Conservation (phyloP, 2,797 vertebrate genomes). For the Taeniopygia guttata region DNA sequence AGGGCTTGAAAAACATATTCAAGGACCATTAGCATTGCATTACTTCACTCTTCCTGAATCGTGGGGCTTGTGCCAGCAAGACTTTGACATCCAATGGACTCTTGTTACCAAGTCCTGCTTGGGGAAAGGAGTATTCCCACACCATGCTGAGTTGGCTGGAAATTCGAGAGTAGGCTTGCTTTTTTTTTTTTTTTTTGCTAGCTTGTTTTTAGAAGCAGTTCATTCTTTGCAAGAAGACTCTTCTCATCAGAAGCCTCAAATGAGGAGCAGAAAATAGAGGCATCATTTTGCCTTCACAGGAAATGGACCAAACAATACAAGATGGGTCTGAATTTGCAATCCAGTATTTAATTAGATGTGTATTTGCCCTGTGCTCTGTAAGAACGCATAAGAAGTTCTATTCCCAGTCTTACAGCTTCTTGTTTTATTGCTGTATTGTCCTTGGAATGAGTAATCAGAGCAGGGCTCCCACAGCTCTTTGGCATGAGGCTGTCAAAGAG, state of each 20-base stretch:
- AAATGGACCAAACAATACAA: not conserved
- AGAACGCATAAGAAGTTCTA: not conserved
- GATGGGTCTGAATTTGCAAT: not conserved
- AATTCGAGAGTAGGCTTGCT: not conserved
- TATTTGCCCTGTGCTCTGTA: not conserved
- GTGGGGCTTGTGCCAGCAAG: not conserved
- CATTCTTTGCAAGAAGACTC: not conserved
- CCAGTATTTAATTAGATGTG: not conserved
- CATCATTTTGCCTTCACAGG: not conserved
- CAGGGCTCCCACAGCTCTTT: not conserved
- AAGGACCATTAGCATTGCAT: not conserved
- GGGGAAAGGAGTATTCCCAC: not conserved
- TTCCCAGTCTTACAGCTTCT: not conserved
- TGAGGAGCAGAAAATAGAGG: not conserved
- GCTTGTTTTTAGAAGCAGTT: not conserved
- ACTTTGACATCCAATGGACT: not conserved
- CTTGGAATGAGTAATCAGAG: not conserved
- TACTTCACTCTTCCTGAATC: not conserved
- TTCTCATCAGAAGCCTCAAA: not conserved
- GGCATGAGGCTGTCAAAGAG: not conserved
- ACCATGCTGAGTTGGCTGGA: not conserved
- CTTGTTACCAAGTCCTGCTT: not conserved
- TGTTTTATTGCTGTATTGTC: constrained; percentile 38
- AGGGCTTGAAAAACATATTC: not conserved
- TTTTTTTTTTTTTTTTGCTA: not conserved